Evolutionary conservation across 2,888 invertebrate genomes (phyloP).

Genomic region (Apamea sordens): DNA sequence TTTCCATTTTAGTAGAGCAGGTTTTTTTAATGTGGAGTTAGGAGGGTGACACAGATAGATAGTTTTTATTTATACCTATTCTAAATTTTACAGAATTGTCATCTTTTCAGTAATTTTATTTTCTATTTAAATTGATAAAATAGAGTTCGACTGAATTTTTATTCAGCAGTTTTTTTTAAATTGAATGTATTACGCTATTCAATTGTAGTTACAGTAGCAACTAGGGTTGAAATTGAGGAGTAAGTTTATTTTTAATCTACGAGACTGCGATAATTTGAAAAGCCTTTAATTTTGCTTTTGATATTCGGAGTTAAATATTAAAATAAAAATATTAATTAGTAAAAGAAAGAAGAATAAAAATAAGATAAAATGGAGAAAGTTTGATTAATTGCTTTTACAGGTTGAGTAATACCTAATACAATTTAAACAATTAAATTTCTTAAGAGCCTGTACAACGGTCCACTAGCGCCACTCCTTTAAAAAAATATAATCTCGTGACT

Average conservation of each 20-base stretch:
- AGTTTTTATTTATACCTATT: background rate
- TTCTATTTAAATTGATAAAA: background rate
- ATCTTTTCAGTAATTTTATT: background rate
- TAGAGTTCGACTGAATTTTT: background rate
- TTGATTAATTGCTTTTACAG: too few species aligned
- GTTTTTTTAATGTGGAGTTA: slow-evolving; percentile 4
- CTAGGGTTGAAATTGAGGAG: background rate
- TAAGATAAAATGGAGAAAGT: too few species aligned
- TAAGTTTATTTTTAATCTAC: background rate
- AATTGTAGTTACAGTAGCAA: background rate
- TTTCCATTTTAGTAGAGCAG: slow-evolving; percentile 59
- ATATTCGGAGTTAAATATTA: background rate
- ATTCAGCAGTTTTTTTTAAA: background rate
- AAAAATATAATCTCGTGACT: too few species aligned
- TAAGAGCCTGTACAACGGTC: too few species aligned
- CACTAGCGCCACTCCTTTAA: too few species aligned
- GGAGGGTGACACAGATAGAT: slow-evolving; percentile 9
- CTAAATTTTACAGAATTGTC: background rate
- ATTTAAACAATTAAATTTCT: background rate
- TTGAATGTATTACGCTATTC: background rate
- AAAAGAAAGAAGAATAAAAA: too few species aligned
- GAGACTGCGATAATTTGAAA: background rate
- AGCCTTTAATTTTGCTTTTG: background rate
- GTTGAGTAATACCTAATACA: background rate
- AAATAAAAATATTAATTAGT: background rate